Percentiles rank a stretch among this genome's conserved stretches.
Evolutionary conservation across 2,797 vertebrate species (phyloP).

Genomic region (Dendrocincla fuliginosa): DNA sequence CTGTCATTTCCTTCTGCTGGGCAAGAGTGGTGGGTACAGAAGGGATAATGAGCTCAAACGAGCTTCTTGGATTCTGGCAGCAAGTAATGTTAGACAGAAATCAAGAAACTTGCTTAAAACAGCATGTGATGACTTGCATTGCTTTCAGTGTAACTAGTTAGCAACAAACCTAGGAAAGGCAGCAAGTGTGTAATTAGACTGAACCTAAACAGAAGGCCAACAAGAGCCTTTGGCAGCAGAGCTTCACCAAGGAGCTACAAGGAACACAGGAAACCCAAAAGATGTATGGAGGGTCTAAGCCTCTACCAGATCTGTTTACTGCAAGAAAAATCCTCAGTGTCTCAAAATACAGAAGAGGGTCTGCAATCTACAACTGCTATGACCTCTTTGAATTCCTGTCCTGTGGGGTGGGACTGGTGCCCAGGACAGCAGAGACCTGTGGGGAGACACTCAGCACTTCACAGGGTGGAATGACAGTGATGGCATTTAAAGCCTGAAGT

Average conservation of each 20-base stretch:
- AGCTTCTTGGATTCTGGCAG: not conserved
- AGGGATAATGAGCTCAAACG: not conserved
- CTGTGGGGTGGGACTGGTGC: fast-evolving
- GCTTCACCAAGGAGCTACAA: not conserved
- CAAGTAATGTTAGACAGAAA: not conserved
- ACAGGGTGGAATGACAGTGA: not conserved
- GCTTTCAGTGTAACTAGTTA: not conserved
- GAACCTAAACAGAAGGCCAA: not conserved
- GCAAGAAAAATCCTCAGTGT: not conserved
- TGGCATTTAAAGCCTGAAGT: not conserved
- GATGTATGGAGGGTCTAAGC: not conserved
- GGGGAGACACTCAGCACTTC: not conserved
- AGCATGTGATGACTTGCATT: not conserved
- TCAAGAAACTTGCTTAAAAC: not conserved
- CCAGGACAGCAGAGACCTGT: not conserved
- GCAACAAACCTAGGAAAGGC: not conserved
- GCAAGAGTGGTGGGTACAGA: not conserved
- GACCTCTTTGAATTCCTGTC: not conserved
- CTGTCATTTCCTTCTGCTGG: not conserved
- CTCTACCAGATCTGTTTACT: not conserved
- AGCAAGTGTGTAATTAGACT: not conserved
- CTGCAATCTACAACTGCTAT: not conserved
- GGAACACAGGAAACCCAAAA: not conserved
- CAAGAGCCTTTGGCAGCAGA: not conserved
- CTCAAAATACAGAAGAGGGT: not conserved